Evolutionary conservation across 2,888 invertebrate species (phyloP), one percentile per base, ranked within the genome.

Genomic region (Limnephilus auricula): DNA sequence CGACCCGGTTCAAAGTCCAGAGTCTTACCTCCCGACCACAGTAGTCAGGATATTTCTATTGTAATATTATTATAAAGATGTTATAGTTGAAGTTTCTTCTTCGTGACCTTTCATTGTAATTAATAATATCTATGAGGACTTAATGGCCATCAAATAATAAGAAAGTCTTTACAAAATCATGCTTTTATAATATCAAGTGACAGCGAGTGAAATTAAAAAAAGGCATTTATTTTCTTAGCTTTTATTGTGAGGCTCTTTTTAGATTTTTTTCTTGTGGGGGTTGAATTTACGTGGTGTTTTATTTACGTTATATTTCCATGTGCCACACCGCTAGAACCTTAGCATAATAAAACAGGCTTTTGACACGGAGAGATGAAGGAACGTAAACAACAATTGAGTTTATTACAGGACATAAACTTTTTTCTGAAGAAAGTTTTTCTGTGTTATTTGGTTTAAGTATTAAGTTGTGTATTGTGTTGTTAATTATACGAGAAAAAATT

Each of bases 181-280:
- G 34, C 30, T 30, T 40, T 50, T 50, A 45, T 9, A 85, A 85
- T 85, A 45, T 30, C n/a, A 9, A 45, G n/a, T n/a, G 85, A 85
- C 85, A 85, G 30, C 85, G 12, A 30, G 30, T 85, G 85, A 31
- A 40, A 50, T 85, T 45, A 85, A 85, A 85, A n/a, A 30, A 31
- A 50, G 13, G 30, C 34, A 40, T 50, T 18, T 32, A 2, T 82
- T 82, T 34, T 34, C 34, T 34, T 82, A 34, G 18, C 18, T 34
- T 34, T 82, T 82, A 65, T 65, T 65, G 50, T 65, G 4, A 6
- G 3, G 50, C 50, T 65, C 25, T 5, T 45, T 45, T 15, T 45
- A 15, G 15, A 65, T 65, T 65, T 65, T 65, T 50, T 65, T 4
- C 6, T 18, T 50, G 18, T 50, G 4, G 15, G 50, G 15, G 2